Evolutionary conservation across 2,888 invertebrate species (phyloP), one percentile per base, ranked within the genome.

Genomic region (Oscheius sp.): DNA sequence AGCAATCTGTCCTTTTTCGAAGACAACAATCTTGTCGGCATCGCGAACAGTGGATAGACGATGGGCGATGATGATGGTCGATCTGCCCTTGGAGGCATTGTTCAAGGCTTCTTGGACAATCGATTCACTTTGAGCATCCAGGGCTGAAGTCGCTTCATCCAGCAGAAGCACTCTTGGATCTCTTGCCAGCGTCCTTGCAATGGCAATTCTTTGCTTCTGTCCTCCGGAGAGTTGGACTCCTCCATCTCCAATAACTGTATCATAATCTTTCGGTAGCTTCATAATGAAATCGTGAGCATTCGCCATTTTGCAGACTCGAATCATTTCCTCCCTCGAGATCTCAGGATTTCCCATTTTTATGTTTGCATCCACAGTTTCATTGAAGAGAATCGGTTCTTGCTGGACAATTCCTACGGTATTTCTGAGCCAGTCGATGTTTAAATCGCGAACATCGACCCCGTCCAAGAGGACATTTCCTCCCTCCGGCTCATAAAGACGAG

Each of bases 121-220:
- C 69, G 91, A 91, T 86, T 92, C 92, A 84, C 91, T 91, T 86
- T 92, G 92, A 58, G 92, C 91, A 85, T 93, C 92, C 42, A 93
- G 88, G 15, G 90, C 90, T n/a, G 89, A 89, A 6, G 90, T 90
- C 0, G 90, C 90, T 84, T 90, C 90, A 81, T 90, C 91, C 48
- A 91, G 84, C 10, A 91, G 86, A n/a, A 91, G 85, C 46, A 79
- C 70, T 50, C 75, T 79, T 4, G 80, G 80, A 67, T 80, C 75
- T 55, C 80, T 64, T 8, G 76, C 78, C 12, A 80, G 63, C 0
- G 82, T 81, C 67, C 82, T 74, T 0, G 82, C 82, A 53, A 82
- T 81, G 6, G 82, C 82, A 15, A 82, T 74, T 52, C 83, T 48
- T 64, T 83, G 83, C 48, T 82, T 83, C 65, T 83, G 83, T 34